Conservation (phyloP, 2,113 vertebrate genomes). For the Colinus virginianus region DNA sequence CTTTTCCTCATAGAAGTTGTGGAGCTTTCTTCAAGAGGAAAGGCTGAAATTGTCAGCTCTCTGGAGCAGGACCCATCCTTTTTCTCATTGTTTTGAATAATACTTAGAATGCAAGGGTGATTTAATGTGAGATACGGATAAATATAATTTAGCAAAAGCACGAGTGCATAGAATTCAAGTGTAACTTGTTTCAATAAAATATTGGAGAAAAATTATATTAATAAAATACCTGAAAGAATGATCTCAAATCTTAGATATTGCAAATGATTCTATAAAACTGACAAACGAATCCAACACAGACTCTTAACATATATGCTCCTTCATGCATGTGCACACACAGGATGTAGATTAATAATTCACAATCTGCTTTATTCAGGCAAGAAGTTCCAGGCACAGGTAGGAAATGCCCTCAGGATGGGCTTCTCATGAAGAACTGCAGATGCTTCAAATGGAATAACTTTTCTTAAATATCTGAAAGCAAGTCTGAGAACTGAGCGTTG, state of each 20-base stretch:
- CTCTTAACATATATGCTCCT: background rate
- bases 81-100: background rate
- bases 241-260: background rate
- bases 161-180: no score
- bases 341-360: background rate
- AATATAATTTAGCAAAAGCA: background rate
- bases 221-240: background rate
- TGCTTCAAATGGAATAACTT: background rate
- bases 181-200: background rate
- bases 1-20: background rate
- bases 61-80: background rate
- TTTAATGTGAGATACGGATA: background rate
- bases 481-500: background rate
- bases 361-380: background rate
- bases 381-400: background rate
- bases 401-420: background rate
- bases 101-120: background rate
- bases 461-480: background rate
- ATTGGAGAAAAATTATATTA: background rate
- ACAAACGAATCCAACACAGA: background rate
- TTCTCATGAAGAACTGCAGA: background rate
- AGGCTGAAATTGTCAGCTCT: background rate
- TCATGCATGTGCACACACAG: background rate
- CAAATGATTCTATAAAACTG: background rate
- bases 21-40: background rate